Conservation (phyloP, 2,797 vertebrate species). For the Sitta carolinensis region DNA sequence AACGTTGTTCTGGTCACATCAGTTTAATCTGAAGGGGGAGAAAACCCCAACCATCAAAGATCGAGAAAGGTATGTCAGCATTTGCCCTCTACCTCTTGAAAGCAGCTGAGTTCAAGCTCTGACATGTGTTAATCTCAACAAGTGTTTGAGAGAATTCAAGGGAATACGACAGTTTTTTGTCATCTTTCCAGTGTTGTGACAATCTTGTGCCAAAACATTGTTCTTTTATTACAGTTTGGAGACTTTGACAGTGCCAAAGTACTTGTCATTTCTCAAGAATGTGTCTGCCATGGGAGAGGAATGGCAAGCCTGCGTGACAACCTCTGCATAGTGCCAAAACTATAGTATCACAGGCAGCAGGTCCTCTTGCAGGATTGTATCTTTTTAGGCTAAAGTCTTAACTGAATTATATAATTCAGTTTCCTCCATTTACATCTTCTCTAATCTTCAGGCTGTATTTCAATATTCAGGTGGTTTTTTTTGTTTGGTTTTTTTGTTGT, state of each 20-base stretch:
- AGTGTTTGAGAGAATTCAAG: not conserved
- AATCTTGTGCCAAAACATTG: not conserved
- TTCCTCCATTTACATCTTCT: not conserved
- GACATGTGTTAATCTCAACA: not conserved
- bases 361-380: not conserved
- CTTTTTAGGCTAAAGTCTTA: not conserved
- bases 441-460: not conserved
- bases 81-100: not conserved
- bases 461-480: not conserved
- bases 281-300: not conserved
- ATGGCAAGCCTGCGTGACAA: not conserved
- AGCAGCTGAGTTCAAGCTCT: not conserved
- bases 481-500: no score
- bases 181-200: not conserved
- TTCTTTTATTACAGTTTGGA: not conserved
- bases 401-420: not conserved
- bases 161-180: not conserved
- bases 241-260: not conserved
- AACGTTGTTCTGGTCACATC: not conserved
- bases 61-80: not conserved
- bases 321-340: not conserved
- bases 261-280: not conserved
- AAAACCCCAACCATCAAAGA: not conserved
- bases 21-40: not conserved
- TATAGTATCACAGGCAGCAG: not conserved